These are phyloP conservation scores for Pteronura brasiliensis DNA, from an alignment of 2,113 vertebrate species.

Conservation along the genomic window DNA sequence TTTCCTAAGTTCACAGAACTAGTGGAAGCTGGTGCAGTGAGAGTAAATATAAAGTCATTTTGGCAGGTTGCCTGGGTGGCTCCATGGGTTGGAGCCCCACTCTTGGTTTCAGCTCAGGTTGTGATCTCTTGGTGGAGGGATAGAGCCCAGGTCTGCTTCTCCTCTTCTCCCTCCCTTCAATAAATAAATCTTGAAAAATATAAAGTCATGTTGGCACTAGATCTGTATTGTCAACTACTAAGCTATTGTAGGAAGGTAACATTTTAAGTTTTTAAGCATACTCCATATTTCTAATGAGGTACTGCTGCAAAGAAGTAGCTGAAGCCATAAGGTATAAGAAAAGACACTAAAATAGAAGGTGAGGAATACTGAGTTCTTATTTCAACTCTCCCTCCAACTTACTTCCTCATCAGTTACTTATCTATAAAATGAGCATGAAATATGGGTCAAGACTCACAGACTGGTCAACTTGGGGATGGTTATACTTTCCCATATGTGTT, in stretches of 20 bases:
- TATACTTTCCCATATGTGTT: accelerated
- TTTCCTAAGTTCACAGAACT: not conserved
- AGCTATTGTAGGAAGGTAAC: not conserved
- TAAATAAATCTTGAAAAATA: not conserved
- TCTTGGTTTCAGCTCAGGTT: not conserved
- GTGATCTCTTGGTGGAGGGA: not conserved
- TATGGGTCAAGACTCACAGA: not conserved
- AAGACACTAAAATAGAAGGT: not conserved
- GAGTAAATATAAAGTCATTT: not conserved
- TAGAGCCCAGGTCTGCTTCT: not conserved
- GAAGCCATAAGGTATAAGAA: not conserved
- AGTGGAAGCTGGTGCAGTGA: not conserved
- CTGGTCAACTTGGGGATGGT: not conserved
- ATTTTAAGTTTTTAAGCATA: not conserved
- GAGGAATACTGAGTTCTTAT: not conserved
- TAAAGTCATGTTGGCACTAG: not conserved
- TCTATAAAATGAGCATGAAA: not conserved
- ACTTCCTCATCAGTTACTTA: not conserved
- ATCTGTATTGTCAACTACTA: not conserved
- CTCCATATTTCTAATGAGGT: not conserved
- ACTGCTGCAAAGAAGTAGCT: not conserved
- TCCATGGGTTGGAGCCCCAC: not conserved
- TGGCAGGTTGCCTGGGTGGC: not conserved
- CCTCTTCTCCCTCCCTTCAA: not conserved
- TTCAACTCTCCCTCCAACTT: not conserved